phyloP scores from a whole-genome alignment of 2,113 vertebrate species.

The Malurus melanocephalus region DNA sequence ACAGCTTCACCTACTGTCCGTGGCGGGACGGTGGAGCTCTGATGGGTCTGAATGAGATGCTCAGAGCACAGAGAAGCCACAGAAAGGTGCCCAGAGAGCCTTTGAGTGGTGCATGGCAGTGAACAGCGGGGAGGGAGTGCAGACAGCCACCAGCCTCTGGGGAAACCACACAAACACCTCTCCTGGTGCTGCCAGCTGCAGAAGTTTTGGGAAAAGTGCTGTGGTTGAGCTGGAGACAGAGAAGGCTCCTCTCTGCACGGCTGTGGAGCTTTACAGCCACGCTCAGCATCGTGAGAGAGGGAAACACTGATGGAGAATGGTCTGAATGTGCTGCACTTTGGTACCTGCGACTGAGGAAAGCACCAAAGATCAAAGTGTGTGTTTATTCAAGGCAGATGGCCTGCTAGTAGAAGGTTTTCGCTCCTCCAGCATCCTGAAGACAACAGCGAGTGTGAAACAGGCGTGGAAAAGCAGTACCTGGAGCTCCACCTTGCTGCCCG shows the following conservation, averaged over 20 bases:
- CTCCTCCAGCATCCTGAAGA: neutral
- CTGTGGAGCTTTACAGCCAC: neutral
- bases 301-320: neutral
- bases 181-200: neutral
- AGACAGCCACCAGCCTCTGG: neutral
- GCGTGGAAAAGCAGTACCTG: neutral
- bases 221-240: neutral
- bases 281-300: neutral
- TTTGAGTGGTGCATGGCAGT: fast-evolving
- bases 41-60: neutral
- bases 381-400: constrained; percentile 5
- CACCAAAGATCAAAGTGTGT: neutral
- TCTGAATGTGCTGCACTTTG: neutral
- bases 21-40: neutral
- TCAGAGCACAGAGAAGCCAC: neutral
- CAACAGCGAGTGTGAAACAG: neutral
- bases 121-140: neutral
- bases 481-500: neutral
- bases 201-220: neutral
- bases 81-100: neutral
- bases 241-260: fast-evolving
- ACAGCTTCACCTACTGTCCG: neutral
- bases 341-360: neutral
- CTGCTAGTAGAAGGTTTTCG: neutral
- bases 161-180: neutral